These are phyloP conservation scores for Gallinago jamesoni DNA, from an alignment of 2,113 vertebrate species.

Conservation along the genomic window DNA sequence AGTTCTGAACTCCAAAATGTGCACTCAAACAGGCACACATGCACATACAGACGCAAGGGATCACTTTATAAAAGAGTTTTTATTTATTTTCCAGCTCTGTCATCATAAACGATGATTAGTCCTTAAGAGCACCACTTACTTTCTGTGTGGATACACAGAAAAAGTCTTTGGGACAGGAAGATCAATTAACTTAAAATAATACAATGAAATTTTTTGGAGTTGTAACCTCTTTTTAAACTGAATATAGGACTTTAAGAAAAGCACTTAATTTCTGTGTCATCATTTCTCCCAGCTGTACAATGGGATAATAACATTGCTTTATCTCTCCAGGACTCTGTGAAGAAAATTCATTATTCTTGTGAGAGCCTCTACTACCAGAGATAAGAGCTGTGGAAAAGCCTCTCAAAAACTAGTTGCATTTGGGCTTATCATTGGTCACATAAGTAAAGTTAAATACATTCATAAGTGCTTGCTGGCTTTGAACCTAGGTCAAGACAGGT, in stretches of 20 bases:
- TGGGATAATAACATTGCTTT: slow-evolving; percentile 37
- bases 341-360: slow-evolving; percentile 58
- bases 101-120: not conserved
- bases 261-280: slow-evolving; percentile 9
- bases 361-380: not conserved
- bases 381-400: slow-evolving; percentile 12
- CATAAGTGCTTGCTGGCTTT: not conserved
- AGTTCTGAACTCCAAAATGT: not conserved
- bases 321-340: slow-evolving; percentile 25
- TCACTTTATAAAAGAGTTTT: not conserved
- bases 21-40: not conserved
- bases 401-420: not conserved
- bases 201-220: not conserved
- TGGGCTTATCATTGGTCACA: not conserved
- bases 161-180: not conserved
- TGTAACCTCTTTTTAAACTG: not conserved
- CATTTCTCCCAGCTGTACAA: slow-evolving; percentile 25
- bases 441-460: not conserved
- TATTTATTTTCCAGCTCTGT: not conserved
- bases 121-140: not conserved
- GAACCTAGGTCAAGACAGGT: not conserved
- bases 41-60: not conserved
- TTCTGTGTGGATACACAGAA: not conserved
- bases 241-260: slow-evolving; percentile 10
- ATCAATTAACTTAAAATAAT: slow-evolving; percentile 40